Evolutionary conservation across 2,888 invertebrate genomes (phyloP).

Genomic region (Polyploca ridens): DNA sequence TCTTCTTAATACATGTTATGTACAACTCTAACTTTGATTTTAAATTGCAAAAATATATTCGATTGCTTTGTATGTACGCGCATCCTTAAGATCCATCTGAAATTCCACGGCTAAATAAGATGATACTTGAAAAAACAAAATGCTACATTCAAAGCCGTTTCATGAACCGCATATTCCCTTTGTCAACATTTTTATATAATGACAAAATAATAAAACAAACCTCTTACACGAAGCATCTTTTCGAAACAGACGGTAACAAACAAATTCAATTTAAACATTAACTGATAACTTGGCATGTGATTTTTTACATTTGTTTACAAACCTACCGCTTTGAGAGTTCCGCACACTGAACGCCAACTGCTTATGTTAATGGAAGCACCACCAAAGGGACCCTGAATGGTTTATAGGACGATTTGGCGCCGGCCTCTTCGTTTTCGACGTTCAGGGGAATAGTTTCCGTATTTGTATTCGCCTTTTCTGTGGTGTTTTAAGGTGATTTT

Average conservation of each 20-base stretch:
- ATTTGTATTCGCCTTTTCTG: neutral
- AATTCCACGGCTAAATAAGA: no score
- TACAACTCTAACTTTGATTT: no score
- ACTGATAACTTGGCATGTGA: neutral
- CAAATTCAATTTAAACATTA: neutral
- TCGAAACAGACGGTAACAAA: neutral
- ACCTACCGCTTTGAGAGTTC: neutral
- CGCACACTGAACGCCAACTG: neutral
- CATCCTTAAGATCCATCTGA: no score
- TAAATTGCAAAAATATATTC: no score
- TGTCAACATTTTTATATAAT: no score
- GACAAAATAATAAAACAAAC: neutral
- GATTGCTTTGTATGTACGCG: no score
- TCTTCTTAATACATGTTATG: no score
- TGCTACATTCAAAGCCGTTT: no score
- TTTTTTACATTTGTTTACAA: neutral
- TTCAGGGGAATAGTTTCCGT: neutral
- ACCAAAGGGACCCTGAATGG: conserved; percentile 3
- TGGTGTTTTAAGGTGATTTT: neutral
- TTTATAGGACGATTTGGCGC: neutral
- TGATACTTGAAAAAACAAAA: no score
- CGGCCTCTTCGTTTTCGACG: neutral
- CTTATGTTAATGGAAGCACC: conserved; percentile 4
- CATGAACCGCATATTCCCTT: no score
- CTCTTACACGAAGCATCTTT: neutral